Evolutionary conservation across 1,140 invertebrate genomes (phyloP).

Genomic region (Ladona fulva): DNA sequence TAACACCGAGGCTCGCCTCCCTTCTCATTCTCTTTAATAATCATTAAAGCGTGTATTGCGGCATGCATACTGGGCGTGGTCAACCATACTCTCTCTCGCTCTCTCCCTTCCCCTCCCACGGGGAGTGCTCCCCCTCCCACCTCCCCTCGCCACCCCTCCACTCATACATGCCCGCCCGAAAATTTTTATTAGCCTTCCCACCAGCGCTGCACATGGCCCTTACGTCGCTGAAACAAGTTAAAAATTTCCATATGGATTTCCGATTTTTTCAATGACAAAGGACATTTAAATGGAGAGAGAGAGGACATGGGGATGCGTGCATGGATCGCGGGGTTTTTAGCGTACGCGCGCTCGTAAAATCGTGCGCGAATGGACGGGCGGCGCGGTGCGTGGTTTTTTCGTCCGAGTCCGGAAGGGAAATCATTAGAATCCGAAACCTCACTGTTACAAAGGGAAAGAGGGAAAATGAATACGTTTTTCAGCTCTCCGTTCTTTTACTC

Average conservation of each 20-base stretch:
- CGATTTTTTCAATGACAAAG: neutral
- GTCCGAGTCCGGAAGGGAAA: too few relatives aligned
- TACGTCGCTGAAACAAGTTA: neutral
- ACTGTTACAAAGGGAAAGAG: too few relatives aligned
- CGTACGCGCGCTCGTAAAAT: neutral
- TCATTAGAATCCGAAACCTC: too few relatives aligned
- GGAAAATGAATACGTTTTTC: too few relatives aligned
- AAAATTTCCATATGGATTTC: constrained; percentile 9
- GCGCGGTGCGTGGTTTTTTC: neutral
- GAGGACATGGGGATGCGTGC: neutral
- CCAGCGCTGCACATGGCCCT: neutral
- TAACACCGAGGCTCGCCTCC: neutral
- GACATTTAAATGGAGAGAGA: neutral
- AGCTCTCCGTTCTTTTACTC: too few relatives aligned
- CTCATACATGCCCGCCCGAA: neutral
- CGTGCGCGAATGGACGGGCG: neutral
- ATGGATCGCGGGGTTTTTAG: neutral
- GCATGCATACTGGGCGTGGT: neutral
- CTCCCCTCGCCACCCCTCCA: neutral
- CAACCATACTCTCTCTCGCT: neutral
- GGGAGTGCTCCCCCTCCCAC: neutral
- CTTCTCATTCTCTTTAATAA: neutral
- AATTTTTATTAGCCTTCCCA: neutral
- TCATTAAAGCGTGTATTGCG: neutral
- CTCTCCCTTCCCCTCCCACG: neutral